Percentiles rank a stretch among this genome's conserved stretches.
Evolutionary conservation across 2,888 invertebrate species (phyloP).

Genomic region (Horisme vitalbata): DNA sequence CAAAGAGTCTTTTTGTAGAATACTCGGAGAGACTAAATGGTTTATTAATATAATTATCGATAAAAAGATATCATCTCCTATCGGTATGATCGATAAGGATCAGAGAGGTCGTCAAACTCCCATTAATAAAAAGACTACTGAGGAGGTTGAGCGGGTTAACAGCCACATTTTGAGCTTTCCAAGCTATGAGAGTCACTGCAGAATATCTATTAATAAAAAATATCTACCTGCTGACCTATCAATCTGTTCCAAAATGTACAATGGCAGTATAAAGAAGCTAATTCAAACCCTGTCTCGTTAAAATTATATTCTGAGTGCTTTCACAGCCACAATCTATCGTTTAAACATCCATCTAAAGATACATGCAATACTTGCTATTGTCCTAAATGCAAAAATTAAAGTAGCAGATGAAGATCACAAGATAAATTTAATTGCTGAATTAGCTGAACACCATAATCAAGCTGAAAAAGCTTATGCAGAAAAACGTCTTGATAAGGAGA

Average conservation of each 20-base stretch:
- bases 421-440: neutral
- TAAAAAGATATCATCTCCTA: slow-evolving; percentile 1
- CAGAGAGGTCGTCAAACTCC: slow-evolving; percentile 16
- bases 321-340: slow-evolving; percentile 1
- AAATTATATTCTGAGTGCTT: slow-evolving; percentile 7
- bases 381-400: slow-evolving; percentile 4
- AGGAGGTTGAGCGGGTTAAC: neutral
- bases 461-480: slow-evolving; percentile 5
- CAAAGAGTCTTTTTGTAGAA: slow-evolving; percentile 1
- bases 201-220: slow-evolving; percentile 12
- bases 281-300: slow-evolving; percentile 16
- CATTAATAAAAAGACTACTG: slow-evolving; percentile 18
- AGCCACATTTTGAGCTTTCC: slow-evolving; percentile 1
- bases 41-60: slow-evolving; percentile 7
- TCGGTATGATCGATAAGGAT: slow-evolving; percentile 8
- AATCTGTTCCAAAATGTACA: slow-evolving; percentile 18
- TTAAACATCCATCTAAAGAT: slow-evolving; percentile 2
- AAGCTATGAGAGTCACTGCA: slow-evolving; percentile 6
- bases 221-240: slow-evolving; percentile 16
- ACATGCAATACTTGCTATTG: slow-evolving; percentile 18
- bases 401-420: slow-evolving; percentile 39
- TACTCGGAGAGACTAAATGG: slow-evolving; percentile 5
- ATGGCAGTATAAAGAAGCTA: slow-evolving; percentile 12
- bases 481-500: neutral
- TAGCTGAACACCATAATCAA: neutral